Evolutionary conservation across 1,140 invertebrate species (phyloP).

Genomic region (Doryteuthis pealeii): DNA sequence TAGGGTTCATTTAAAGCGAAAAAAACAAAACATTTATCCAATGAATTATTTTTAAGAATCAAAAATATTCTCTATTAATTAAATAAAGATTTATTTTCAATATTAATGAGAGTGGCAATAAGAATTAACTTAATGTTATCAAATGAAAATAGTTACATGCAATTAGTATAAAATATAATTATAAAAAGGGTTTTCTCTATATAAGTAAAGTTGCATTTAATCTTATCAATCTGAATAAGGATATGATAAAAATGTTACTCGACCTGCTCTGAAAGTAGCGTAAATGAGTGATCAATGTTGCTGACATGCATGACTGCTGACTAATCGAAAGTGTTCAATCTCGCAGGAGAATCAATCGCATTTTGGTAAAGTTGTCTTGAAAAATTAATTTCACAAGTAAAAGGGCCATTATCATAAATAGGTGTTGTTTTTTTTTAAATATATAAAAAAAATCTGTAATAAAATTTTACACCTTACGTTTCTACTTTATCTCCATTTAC

Average conservation of each 20-base stretch:
- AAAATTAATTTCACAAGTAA: neutral
- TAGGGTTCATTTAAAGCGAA: too few relatives aligned
- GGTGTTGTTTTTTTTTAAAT: neutral
- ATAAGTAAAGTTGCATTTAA: too few relatives aligned
- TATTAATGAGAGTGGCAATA: too few relatives aligned
- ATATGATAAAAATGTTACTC: slow-evolving; percentile 24
- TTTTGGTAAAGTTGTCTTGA: slow-evolving; percentile 67
- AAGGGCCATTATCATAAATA: neutral
- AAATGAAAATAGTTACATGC: too few relatives aligned
- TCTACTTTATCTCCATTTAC: slow-evolving; percentile 54
- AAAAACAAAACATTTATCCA: too few relatives aligned
- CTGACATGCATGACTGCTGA: slow-evolving; percentile 78
- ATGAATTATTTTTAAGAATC: too few relatives aligned
- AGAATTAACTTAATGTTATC: too few relatives aligned
- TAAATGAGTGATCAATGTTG: slow-evolving; percentile 72
- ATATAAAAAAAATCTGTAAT: neutral
- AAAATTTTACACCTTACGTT: slow-evolving; percentile 37
- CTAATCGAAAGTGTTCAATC: slow-evolving; percentile 80
- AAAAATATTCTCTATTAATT: too few relatives aligned
- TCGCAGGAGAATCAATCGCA: slow-evolving; percentile 71
- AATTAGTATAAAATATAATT: too few relatives aligned
- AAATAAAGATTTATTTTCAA: too few relatives aligned
- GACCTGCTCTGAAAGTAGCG: slow-evolving; percentile 70
- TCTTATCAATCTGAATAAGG: too few relatives aligned
- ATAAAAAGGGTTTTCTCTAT: too few relatives aligned